These are phyloP conservation scores for Cephus nigrinus DNA, from an alignment of 2,888 invertebrate genomes.

Conservation along the genomic window DNA sequence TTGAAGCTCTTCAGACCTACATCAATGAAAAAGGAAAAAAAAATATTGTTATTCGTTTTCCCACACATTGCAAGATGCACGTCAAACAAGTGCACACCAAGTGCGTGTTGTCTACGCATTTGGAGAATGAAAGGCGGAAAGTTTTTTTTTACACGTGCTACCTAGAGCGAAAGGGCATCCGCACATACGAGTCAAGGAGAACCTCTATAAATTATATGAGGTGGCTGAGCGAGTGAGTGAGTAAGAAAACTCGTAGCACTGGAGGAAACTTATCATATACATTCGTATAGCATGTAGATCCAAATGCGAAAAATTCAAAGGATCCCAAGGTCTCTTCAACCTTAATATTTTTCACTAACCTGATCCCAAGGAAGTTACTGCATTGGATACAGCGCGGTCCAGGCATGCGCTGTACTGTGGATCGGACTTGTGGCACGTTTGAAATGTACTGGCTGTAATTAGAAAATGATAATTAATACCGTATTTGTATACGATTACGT, in stretches of 20 bases:
- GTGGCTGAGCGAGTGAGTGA: conserved; percentile 16
- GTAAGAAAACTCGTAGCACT: conserved; percentile 24
- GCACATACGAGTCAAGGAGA: conserved; percentile 39
- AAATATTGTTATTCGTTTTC: not conserved
- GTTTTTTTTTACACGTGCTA: conserved; percentile 22
- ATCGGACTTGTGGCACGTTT: conserved; percentile 70
- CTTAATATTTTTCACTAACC: conserved; percentile 64
- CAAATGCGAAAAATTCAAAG: not conserved
- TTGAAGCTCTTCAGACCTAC: conserved; percentile 72
- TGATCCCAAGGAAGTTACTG: conserved; percentile 69
- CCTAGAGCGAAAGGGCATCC: conserved; percentile 33
- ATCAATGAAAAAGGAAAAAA: conserved; percentile 26
- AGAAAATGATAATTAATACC: not conserved
- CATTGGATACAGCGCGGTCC: conserved; percentile 70
- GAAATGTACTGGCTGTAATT: conserved; percentile 62
- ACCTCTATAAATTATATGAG: conserved; percentile 38
- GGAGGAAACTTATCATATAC: conserved; percentile 25
- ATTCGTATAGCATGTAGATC: not conserved
- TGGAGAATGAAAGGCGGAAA: conserved; percentile 21
- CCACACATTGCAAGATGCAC: not conserved
- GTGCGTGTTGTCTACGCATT: not conserved
- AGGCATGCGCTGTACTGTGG: conserved; percentile 72
- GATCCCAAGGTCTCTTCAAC: not conserved
- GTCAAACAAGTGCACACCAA: not conserved
- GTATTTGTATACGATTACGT: not conserved